Evolutionary conservation across 2,797 vertebrate species (phyloP).

Genomic region (Sparidentex hasta): DNA sequence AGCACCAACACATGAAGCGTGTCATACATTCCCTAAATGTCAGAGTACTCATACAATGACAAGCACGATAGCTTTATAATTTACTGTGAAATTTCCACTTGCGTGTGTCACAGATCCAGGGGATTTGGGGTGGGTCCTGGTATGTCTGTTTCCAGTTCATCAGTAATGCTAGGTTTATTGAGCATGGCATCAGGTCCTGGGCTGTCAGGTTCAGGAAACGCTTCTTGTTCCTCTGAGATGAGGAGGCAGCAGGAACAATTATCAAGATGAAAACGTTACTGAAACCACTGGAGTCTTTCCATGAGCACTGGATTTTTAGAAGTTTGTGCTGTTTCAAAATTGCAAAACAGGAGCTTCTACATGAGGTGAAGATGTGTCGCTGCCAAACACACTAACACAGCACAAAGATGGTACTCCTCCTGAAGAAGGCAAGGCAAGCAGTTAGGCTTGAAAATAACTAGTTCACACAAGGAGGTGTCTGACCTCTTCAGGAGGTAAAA

Average conservation of each 20-base stretch:
- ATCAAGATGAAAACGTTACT: not conserved
- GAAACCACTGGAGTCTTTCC: not conserved
- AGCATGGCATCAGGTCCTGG: slow-evolving; percentile 7
- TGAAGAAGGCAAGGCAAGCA: too few species aligned
- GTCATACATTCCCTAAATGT: slow-evolving; percentile 11
- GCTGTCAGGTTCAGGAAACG: not conserved
- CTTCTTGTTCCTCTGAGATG: not conserved
- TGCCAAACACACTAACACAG: not conserved
- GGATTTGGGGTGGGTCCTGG: slow-evolving; percentile 28
- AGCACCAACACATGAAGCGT: not conserved
- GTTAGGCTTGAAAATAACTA: not conserved
- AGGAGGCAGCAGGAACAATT: not conserved
- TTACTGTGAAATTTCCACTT: slow-evolving; percentile 19
- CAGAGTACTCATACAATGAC: not conserved
- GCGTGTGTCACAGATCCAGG: slow-evolving; percentile 40
- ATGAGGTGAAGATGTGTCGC: not conserved
- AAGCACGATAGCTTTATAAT: not conserved
- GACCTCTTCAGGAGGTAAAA: not conserved
- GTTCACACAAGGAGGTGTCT: not conserved
- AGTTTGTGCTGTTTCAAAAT: not conserved
- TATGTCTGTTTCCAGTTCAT: slow-evolving; percentile 36
- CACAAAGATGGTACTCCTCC: not conserved
- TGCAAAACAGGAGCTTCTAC: not conserved
- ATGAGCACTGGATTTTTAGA: not conserved
- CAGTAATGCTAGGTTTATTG: slow-evolving; percentile 51